These are phyloP conservation scores for Pseudomugil gertrudae DNA, from an alignment of 2,797 vertebrate genomes.

Conservation along the genomic window DNA sequence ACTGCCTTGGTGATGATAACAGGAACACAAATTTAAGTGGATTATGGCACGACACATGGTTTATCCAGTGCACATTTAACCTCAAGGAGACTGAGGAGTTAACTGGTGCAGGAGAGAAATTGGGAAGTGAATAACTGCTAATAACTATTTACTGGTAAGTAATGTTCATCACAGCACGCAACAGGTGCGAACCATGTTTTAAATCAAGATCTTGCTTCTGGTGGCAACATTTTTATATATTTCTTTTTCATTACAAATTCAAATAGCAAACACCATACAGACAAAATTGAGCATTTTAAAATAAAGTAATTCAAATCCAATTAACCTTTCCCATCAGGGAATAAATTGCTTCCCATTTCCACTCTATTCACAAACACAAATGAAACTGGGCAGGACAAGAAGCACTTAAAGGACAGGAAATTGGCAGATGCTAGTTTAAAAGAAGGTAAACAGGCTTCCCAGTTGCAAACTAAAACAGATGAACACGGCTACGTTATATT, in stretches of 20 bases:
- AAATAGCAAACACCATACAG: conserved; percentile 73
- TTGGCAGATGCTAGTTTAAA: conserved; percentile 61
- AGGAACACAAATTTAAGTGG: conserved; percentile 45
- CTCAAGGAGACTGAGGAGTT: not conserved
- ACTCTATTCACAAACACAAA: conserved; percentile 77
- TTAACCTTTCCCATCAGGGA: conserved; percentile 77
- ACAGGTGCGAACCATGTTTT: conserved; percentile 44
- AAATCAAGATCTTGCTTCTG: conserved; percentile 26
- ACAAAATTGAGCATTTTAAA: conserved; percentile 79
- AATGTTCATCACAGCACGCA: conserved; percentile 6
- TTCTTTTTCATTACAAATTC: conserved; percentile 77
- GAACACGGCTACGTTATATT: conserved; percentile 54
- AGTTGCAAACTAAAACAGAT: conserved; percentile 51
- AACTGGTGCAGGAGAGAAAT: not conserved
- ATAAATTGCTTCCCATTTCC: conserved; percentile 84
- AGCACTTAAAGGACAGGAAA: conserved; percentile 78
- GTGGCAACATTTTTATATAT: conserved; percentile 61
- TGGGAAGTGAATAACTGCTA: conserved; percentile 2
- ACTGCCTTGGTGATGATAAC: conserved; percentile 39
- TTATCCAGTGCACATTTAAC: conserved; percentile 21
- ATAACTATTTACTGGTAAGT: conserved; percentile 10
- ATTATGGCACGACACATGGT: conserved; percentile 20
- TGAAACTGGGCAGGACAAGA: conserved; percentile 69
- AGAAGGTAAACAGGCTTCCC: conserved; percentile 65
- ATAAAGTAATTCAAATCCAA: conserved; percentile 84